Evolutionary conservation across 92 coral and sea anemone genomes (phyloP), one percentile per base, ranked within the genome.

Genomic region (Bergia sp.): DNA sequence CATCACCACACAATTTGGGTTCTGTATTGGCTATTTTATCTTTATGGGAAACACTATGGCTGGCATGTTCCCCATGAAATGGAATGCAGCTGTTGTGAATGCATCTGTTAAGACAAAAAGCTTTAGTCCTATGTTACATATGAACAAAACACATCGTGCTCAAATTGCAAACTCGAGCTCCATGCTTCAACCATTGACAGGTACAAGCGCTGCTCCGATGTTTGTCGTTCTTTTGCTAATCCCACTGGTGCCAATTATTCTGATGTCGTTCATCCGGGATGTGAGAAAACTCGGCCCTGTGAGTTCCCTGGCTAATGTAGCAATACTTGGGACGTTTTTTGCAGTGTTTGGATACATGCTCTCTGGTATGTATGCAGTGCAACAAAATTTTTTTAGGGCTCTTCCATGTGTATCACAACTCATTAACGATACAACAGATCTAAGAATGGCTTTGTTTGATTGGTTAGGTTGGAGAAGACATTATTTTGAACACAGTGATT

Each of bases 21-120:
- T 97, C 82, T 97, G 99, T 88, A 86, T 96, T 86, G 96, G 95
- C 39, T 97, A 97, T 91, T 97, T 97, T 71, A 97, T 97, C 55
- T 96, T 97, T 77, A 82, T 97, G 85, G 99, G 99, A 43, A 95
- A 95, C 77, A 97, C 98, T 2, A 89, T 97, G 38, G 44, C 83
- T 49, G 88, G 95, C 55, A 86, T 97, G 93, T 97, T 96, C 82
- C 96, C 96, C 0, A 3, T 85, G 80, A 37, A 43, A 5, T 84
- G 87, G 87, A 37, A 45, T 9, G 16, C 58, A 15, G 49, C 64
- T 44, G 65, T 21, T 47, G 12, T 3, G 13, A 71, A 84, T n/a
- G 42, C 11, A 23, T 7, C 91, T 37, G 77, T 67, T 18, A 40
- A 1, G 72, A 45, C 73, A 80, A 76, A 57, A 58, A 90, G n/a